Evolutionary conservation across 2,113 vertebrate genomes (phyloP).

Genomic region (Ammospiza caudacuta): DNA sequence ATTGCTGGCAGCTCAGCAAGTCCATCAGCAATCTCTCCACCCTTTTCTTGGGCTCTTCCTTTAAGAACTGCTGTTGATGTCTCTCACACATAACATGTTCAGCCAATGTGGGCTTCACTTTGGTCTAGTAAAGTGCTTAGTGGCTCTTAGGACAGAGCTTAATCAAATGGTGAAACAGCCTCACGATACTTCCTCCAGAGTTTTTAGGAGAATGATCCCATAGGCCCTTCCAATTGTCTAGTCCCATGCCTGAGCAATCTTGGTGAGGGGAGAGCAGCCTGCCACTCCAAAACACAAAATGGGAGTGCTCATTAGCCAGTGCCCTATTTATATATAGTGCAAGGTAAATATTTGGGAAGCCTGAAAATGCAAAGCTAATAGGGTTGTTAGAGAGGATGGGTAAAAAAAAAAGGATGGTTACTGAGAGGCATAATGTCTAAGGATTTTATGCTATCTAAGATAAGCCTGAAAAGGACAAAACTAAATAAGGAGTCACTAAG

Average conservation of each 20-base stretch:
- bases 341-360: background rate
- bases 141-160: background rate
- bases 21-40: background rate
- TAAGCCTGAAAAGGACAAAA: background rate
- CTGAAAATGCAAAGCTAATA: background rate
- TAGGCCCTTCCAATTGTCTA: background rate
- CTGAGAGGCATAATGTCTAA: background rate
- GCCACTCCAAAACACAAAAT: background rate
- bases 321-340: background rate
- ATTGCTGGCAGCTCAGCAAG: background rate
- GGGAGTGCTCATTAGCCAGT: background rate
- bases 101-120: background rate
- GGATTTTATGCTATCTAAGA: background rate
- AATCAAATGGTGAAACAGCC: background rate
- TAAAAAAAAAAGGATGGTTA: background rate
- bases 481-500: background rate
- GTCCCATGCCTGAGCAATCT: background rate
- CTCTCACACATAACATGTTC: background rate
- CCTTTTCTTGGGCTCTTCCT: background rate
- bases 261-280: background rate
- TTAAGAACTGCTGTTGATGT: background rate
- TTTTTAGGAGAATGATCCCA: background rate
- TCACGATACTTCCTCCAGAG: accelerated
- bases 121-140: background rate
- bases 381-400: background rate